A percentile compares a stretch with the other conserved stretches of the same genome.
Evolutionary conservation across 1,140 invertebrate species (phyloP).

Genomic region (Megalopta genalis): DNA sequence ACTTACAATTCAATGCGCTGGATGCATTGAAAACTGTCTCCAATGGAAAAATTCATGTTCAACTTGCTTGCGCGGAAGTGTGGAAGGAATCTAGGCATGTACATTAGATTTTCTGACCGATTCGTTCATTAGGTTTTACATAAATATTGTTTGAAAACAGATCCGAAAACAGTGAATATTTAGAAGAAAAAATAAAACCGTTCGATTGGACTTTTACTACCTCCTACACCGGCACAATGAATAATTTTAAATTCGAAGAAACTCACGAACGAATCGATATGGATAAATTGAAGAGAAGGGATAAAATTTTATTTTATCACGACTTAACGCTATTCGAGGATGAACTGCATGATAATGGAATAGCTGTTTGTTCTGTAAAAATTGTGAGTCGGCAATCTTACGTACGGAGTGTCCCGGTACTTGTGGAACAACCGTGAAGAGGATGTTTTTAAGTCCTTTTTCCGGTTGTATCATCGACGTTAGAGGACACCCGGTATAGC

Average conservation of each 20-base stretch:
- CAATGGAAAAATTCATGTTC: conserved; percentile 88
- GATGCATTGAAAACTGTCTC: conserved; percentile 93
- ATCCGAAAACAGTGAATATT: conserved; percentile 81
- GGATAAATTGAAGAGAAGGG: conserved; percentile 93
- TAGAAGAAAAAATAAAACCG: conserved; percentile 89
- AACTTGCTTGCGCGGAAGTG: conserved; percentile 92
- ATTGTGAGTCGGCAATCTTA: conserved; percentile 86
- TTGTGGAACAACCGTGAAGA: too few relatives aligned
- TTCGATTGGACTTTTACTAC: conserved; percentile 99
- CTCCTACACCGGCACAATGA: conserved; percentile 92
- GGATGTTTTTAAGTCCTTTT: too few relatives aligned
- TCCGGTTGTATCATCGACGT: too few relatives aligned
- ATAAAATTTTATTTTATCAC: conserved; percentile 96
- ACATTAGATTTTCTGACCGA: not conserved
- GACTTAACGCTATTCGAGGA: conserved; percentile 98
- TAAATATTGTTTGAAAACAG: conserved; percentile 65
- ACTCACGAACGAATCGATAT: conserved; percentile 92
- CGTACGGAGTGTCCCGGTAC: too few relatives aligned
- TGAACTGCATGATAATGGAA: conserved; percentile 98
- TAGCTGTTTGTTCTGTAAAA: conserved; percentile 94
- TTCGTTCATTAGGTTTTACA: conserved; percentile 8
- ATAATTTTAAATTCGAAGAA: conserved; percentile 81
- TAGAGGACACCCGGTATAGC: not conserved
- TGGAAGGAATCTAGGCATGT: conserved; percentile 91
- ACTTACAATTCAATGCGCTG: conserved; percentile 92